phyloP scores from a whole-genome alignment of 2,888 invertebrate genomes.

The Drosophila picticornis region DNA sequence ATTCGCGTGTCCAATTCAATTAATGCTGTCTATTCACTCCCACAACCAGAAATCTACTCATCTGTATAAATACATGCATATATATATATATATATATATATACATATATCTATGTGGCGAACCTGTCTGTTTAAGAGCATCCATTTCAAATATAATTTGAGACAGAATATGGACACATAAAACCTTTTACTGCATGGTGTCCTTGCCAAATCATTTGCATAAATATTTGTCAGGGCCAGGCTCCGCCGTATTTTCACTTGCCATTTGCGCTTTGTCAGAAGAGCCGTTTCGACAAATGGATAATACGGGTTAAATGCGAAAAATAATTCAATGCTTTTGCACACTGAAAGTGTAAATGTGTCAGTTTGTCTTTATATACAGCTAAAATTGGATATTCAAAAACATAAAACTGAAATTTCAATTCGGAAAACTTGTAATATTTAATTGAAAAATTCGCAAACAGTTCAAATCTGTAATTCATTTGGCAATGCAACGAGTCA shows the following conservation, averaged over 20 bases:
- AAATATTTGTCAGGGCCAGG: conserved; percentile 48
- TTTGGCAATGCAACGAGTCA: conserved; percentile 1
- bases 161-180: conserved; percentile 35
- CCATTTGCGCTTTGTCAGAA: conserved; percentile 53
- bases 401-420: not conserved
- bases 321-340: conserved; percentile 8
- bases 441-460: not conserved
- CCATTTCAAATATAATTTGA: conserved; percentile 73
- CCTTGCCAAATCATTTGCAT: conserved; percentile 72
- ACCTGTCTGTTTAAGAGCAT: conserved; percentile 47
- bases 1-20: conserved; percentile 57
- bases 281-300: conserved; percentile 5
- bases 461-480: conserved; percentile 18
- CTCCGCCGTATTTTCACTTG: conserved; percentile 35
- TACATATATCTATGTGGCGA: conserved; percentile 3
- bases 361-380: conserved; percentile 16
- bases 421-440: not conserved
- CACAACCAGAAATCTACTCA: not conserved
- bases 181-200: conserved; percentile 66
- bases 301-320: conserved; percentile 28
- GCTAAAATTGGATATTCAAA: not conserved
- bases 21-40: conserved; percentile 29
- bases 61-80: conserved; percentile 1
- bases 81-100: not conserved
- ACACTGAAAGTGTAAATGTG: conserved; percentile 40